Percentiles rank a stretch among this genome's conserved stretches.
Evolutionary conservation across 2,113 vertebrate genomes (phyloP).

Genomic region (Actenoides hombroni): DNA sequence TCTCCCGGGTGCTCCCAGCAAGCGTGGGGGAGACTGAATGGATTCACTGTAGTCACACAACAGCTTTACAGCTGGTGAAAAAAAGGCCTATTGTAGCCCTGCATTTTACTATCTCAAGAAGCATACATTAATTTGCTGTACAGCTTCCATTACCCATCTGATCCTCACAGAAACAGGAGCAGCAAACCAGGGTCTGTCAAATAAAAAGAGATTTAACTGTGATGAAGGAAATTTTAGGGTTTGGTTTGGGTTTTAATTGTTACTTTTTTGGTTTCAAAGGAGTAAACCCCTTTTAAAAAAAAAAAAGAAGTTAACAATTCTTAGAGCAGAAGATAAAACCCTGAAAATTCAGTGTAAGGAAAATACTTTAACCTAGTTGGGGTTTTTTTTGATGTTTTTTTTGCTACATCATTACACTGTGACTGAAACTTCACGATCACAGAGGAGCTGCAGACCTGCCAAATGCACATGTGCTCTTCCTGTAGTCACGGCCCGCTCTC

Average conservation of each 20-base stretch:
- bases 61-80: conserved; percentile 26
- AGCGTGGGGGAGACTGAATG: conserved; percentile 33
- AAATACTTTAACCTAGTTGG: neutral
- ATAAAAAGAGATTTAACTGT: neutral
- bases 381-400: neutral
- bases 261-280: neutral
- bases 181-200: neutral
- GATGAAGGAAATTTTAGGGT: neutral
- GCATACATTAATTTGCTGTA: conserved; percentile 57
- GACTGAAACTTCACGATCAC: neutral
- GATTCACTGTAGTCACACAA: conserved; percentile 21
- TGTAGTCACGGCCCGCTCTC: neutral
- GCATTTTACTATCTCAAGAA: conserved; percentile 24
- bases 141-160: conserved; percentile 52
- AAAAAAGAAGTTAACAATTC: neutral
- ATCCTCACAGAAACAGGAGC: conserved; percentile 33
- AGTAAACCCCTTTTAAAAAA: neutral
- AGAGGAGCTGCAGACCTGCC: neutral
- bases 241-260: neutral
- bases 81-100: neutral
- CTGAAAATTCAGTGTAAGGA: neutral
- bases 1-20: conserved; percentile 21
- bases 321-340: neutral
- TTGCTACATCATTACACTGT: neutral
- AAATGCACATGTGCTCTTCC: fast-evolving